phyloP scores from a whole-genome alignment of 2,797 vertebrate genomes.

The Amazonetta brasiliensis region DNA sequence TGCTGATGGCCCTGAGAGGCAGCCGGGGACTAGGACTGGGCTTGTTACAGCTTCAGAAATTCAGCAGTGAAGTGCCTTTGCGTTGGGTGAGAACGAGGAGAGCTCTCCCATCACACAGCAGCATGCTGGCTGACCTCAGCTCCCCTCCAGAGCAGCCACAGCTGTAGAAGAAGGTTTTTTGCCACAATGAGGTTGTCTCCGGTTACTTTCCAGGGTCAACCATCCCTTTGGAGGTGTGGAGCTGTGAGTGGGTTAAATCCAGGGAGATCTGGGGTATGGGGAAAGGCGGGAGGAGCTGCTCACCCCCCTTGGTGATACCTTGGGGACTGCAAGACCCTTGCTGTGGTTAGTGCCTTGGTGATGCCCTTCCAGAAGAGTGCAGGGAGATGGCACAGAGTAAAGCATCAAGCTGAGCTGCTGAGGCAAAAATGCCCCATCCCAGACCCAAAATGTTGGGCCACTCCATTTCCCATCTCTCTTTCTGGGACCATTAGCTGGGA shows the following conservation, averaged over 20 bases:
- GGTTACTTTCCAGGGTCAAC: not conserved
- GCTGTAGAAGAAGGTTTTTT: not conserved
- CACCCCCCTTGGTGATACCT: not conserved
- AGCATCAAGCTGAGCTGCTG: not conserved
- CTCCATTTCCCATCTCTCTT: not conserved
- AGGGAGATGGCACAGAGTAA: not conserved
- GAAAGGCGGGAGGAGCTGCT: not conserved
- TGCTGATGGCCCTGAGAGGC: not conserved
- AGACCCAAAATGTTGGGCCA: not conserved
- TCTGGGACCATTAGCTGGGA: not conserved
- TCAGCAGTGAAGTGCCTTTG: not conserved
- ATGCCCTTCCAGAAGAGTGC: not conserved
- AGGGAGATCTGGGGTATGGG: not conserved
- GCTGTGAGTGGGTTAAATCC: not conserved
- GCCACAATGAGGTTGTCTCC: accelerated
- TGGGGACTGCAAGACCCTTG: not conserved
- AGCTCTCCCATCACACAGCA: not conserved
- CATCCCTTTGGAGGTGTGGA: not conserved
- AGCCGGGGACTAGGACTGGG: not conserved
- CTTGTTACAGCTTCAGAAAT: constrained; percentile 15
- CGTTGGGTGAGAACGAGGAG: not conserved
- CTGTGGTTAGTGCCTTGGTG: not conserved
- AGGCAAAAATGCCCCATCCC: not conserved
- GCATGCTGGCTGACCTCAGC: not conserved
- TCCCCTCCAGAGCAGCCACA: not conserved